A percentile compares a stretch with the other conserved stretches of the same genome.
phyloP scores from a whole-genome alignment of 2,113 vertebrate species.

The Ageneiosus marmoratus region DNA sequence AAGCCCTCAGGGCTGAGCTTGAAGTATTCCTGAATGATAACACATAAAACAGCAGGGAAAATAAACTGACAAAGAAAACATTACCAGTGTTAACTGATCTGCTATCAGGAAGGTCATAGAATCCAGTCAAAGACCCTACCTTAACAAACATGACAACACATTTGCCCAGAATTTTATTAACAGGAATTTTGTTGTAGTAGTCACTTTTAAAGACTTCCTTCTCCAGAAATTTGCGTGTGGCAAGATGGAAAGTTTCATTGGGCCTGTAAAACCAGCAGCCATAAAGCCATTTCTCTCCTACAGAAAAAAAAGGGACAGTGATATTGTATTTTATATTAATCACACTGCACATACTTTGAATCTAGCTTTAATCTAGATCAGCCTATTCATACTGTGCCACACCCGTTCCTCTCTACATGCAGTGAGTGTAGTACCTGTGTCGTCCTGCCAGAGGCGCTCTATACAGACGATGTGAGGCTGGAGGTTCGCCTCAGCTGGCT shows the following conservation, averaged over 20 bases:
- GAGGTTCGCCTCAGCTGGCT: slow-evolving; percentile 89
- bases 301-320: background rate
- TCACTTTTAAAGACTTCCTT: slow-evolving; percentile 99
- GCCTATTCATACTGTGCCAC: background rate
- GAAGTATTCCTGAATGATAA: slow-evolving; percentile 86
- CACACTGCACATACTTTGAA: too few relatives aligned
- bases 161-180: slow-evolving; percentile 97
- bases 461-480: slow-evolving; percentile 98
- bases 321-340: background rate
- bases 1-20: slow-evolving; percentile 94
- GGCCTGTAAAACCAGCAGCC: slow-evolving; percentile 99
- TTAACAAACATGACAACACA: slow-evolving; percentile 99
- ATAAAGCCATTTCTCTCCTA: slow-evolving; percentile 97
- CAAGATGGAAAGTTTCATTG: slow-evolving; percentile 97
- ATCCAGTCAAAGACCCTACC: slow-evolving; percentile 70
- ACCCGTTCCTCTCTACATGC: background rate
- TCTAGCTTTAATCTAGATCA: background rate
- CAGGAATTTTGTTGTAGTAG: slow-evolving; percentile 96
- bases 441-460: slow-evolving; percentile 95
- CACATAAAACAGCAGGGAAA: background rate
- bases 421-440: slow-evolving; percentile 79
- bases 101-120: too few relatives aligned
- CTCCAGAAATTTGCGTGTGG: slow-evolving; percentile 96
- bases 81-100: too few relatives aligned
- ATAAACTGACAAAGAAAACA: background rate